These are phyloP conservation scores for Tauraco hartlaubi DNA, from an alignment of 2,797 vertebrate genomes.

Conservation along the genomic window DNA sequence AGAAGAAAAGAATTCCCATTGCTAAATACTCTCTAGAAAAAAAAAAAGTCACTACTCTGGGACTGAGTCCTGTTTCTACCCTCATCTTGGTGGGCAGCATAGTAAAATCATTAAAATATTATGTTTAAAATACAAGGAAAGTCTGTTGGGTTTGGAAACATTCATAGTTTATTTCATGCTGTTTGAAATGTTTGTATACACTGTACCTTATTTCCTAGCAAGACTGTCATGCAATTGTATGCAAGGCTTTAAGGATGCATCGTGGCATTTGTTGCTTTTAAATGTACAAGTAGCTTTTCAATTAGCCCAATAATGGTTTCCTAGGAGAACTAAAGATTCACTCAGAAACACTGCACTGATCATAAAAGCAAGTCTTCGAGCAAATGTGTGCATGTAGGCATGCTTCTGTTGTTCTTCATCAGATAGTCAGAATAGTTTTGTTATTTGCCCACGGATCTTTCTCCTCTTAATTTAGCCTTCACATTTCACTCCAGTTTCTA, in stretches of 20 bases:
- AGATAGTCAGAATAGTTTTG: neutral
- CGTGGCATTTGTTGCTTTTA: conserved; percentile 3
- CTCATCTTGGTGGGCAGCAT: neutral
- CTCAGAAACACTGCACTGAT: neutral
- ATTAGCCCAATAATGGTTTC: conserved; percentile 46
- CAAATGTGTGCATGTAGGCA: neutral
- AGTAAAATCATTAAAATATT: neutral
- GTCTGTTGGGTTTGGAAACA: neutral
- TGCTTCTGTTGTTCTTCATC: neutral
- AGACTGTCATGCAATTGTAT: neutral
- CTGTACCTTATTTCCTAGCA: neutral
- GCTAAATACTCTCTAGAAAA: neutral
- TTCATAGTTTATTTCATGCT: neutral
- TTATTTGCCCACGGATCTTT: neutral
- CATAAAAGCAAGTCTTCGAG: neutral
- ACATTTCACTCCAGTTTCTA: neutral
- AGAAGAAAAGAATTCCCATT: neutral
- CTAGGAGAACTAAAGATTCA: conserved; percentile 41
- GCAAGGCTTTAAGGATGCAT: neutral
- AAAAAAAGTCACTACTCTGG: neutral
- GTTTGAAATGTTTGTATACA: neutral
- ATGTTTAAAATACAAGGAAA: neutral
- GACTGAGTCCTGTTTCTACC: neutral
- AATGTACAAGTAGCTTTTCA: conserved; percentile 23
- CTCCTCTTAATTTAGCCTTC: neutral